Evolutionary conservation across 2,113 vertebrate genomes (phyloP).

Genomic region (Manacus vitellinus): DNA sequence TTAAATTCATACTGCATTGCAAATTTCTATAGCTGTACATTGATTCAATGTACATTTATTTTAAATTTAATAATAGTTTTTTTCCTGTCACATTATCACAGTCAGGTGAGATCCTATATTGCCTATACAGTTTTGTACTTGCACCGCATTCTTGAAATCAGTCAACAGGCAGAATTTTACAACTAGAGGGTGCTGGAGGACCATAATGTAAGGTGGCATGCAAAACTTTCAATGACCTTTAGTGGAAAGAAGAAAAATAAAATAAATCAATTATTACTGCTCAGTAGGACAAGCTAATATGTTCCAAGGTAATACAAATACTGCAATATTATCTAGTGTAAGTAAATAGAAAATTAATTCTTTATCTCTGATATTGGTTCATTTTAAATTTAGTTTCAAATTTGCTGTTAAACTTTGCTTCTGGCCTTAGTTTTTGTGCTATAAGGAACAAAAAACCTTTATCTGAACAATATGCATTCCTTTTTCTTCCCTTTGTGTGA

Average conservation of each 20-base stretch:
- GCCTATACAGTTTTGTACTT: neutral
- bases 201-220: neutral
- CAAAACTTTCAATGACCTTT: constrained; percentile 8
- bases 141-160: neutral
- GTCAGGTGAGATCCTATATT: neutral
- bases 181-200: constrained; percentile 66
- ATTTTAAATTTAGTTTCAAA: neutral
- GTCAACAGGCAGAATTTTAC: constrained; percentile 7
- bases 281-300: neutral
- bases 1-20: neutral
- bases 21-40: neutral
- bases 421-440: neutral
- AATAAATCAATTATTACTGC: constrained; percentile 28
- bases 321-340: neutral
- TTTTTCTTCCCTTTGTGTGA: constrained; percentile 19
- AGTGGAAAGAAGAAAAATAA: constrained; percentile 12
- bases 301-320: constrained; percentile 2
- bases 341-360: constrained; percentile 15
- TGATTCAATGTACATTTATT: neutral
- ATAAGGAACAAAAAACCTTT: neutral
- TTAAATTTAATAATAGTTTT: neutral
- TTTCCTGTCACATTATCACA: neutral
- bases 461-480: neutral
- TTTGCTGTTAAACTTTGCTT: constrained; percentile 1
- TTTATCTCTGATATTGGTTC: neutral